A percentile compares a stretch with the other conserved stretches of the same genome.
These are phyloP conservation scores for Sinocyclocheilus anshuiensis DNA, from an alignment of 2,113 vertebrate species.

Conservation along the genomic window DNA sequence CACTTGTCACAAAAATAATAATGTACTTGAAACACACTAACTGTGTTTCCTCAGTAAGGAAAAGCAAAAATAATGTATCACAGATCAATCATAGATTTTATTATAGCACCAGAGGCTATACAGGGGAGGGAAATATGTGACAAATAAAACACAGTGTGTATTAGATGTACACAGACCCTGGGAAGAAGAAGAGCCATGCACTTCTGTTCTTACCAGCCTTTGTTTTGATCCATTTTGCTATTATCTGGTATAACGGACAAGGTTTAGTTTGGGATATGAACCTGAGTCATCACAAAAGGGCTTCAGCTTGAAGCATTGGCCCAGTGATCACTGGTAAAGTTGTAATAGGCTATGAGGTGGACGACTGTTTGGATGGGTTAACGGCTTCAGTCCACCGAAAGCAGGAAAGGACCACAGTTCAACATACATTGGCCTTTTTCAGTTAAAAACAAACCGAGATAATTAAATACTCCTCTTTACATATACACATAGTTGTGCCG, in stretches of 20 bases:
- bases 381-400: conserved; percentile 44
- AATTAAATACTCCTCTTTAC: conserved; percentile 95
- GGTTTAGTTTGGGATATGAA: not conserved
- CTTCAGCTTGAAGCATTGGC: not conserved
- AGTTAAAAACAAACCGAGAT: conserved; percentile 83
- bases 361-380: conserved; percentile 50
- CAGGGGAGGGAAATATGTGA: conserved; percentile 79
- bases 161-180: conserved; percentile 77
- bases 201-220: conserved; percentile 25
- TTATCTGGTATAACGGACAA: not conserved
- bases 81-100: conserved; percentile 82
- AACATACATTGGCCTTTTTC: conserved; percentile 70
- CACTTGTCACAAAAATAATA: not conserved
- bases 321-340: not conserved
- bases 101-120: conserved; percentile 92
- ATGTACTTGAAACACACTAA: not conserved
- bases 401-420: conserved; percentile 60
- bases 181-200: conserved; percentile 74
- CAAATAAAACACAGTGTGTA: conserved; percentile 70
- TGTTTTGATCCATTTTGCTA: not conserved
- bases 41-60: not conserved
- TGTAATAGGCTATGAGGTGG: conserved; percentile 42
- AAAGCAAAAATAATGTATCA: conserved; percentile 47
- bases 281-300: not conserved
- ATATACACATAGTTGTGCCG: conserved; percentile 88